Base-by-base conservation (phyloP, 2,888 invertebrate genomes). In the Thera obeliscata region DNA sequence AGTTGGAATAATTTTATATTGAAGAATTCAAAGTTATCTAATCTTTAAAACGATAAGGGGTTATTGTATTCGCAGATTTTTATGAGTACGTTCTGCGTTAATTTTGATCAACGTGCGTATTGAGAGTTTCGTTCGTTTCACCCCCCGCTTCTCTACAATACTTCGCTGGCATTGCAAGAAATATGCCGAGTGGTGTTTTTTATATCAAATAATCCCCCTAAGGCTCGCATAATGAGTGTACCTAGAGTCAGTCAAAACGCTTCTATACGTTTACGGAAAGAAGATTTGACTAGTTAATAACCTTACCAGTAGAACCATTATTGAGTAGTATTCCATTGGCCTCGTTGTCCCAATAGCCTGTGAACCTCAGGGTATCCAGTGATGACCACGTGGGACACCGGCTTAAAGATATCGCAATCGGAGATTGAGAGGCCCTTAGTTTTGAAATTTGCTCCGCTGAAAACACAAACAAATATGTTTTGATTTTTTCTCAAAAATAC, bases 291-390 rank as follows among this genome's bases (percentile, higher is more conserved):
- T 22, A 22, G 22, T 22, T 38, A 38, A 6, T 6, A 6, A n/a
- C 22, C 75, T 73, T 67, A 96, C 96, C 95, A 76, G 96, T 95
- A 76, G 95, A 95, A 64, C 96, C 96, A 75, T 95, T 96, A 80
- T 96, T 96, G 35, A 94, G 91, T 8, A 96, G 91, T 3, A 91
- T 90, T 38, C 95, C 95, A 48, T 90, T 90, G 3, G 94, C 93
- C 5, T 92, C 88, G 57, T 94, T 91, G 75, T 95, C 94, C 95
- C 95, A 95, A 74, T 95, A 95, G 0, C 94, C 94, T 61, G 93
- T 94, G 78, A 95, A 96, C 77, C 92, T 91, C 56, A 95, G 89
- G 0, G 94, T 94, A 7, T 94, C 94, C 22, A 96, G 87, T 0
- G 93, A 89, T 0, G 89, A 83, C 92, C 91, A 93, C 0, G 88